Base-by-base conservation (phyloP, 2,888 invertebrate genomes). In the Bombyx huttoni region DNA sequence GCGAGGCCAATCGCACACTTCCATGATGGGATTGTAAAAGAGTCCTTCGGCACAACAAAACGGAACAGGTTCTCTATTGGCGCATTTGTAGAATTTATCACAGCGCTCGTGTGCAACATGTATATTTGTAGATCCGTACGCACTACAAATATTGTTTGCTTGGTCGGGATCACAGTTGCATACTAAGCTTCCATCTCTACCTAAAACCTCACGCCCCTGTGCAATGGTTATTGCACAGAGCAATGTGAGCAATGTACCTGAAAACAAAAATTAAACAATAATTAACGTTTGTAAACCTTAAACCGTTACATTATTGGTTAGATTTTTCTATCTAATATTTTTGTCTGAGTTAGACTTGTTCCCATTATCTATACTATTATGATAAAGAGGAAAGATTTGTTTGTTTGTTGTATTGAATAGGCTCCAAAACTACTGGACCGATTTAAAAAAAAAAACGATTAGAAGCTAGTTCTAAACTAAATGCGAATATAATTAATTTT, bases 201-300 rank as follows among this genome's bases (percentile, higher is more conserved):
- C 56, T 13, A 64, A 60, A 34, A 64, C 58, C 50, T 62, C 60
- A 54, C 61, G 54, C 54, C 67, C 69, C 8, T 62, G 62, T 54
- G 65, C 68, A 54, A 76, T 58, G 60, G 73, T 60, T 52, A 71
- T 54, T 60, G 73, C 76, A 74, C 77, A 75, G 56, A 79, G 67
- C 62, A 79, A 60, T 60, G 66, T 57, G 55, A 73, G 55, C 51
- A 65, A 59, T 60, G 68, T 56, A 57, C 68, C 81, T 82, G 74
- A 56, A 78, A 75, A 53, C 46, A 54, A 53, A 49, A 50, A 48
- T n/a, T n/a, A 34, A 48, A 12, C 12, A 3, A 13, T 12, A 1
- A 40, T 12, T 49, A 34, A 49, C 5, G n/a, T 49, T 40, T 12
- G 34, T 9, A 9, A 13, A 40, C 40, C 9, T 40, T 12, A 3